Conservation (phyloP, 2,113 vertebrate species). For the Centropristis striata region DNA sequence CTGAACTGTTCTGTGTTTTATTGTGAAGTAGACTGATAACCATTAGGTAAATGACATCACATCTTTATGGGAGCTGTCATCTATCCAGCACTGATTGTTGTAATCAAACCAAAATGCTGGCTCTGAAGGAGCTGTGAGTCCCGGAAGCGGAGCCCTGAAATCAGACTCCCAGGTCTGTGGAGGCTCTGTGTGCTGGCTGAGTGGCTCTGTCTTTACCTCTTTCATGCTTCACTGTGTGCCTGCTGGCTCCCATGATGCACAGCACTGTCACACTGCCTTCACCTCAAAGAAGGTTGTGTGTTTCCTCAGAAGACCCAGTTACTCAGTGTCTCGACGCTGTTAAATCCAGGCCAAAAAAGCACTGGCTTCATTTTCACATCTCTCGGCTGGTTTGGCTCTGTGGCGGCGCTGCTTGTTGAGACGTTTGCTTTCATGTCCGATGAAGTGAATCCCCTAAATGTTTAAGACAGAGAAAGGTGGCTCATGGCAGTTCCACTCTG, state of each 20-base stretch:
- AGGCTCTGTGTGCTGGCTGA: neutral
- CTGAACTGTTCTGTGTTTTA: neutral
- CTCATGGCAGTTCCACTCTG: neutral
- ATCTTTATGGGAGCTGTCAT: neutral
- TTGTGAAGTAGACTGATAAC: neutral
- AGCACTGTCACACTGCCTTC: constrained; percentile 28
- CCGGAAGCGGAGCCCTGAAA: constrained; percentile 4
- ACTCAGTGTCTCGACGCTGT: neutral
- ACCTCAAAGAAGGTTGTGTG: constrained; percentile 25
- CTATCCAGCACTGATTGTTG: neutral
- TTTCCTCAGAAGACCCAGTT: constrained; percentile 40
- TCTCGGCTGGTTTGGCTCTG: neutral
- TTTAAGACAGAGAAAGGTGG: neutral
- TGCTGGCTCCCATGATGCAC: constrained; percentile 64
- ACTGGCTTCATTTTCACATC: neutral
- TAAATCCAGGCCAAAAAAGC: constrained; percentile 7
- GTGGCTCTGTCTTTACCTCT: constrained; percentile 43
- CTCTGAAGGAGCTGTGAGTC: neutral
- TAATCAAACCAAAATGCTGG: constrained; percentile 4
- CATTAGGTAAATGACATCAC: neutral
- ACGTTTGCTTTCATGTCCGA: neutral
- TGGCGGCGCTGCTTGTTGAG: neutral
- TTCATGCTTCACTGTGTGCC: constrained; percentile 61
- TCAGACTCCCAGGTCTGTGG: neutral
- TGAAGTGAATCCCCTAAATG: neutral